Percentiles rank a stretch among this genome's conserved stretches.
Conservation (phyloP, 92 coral and sea anemone species). For the Ricordea florida region DNA sequence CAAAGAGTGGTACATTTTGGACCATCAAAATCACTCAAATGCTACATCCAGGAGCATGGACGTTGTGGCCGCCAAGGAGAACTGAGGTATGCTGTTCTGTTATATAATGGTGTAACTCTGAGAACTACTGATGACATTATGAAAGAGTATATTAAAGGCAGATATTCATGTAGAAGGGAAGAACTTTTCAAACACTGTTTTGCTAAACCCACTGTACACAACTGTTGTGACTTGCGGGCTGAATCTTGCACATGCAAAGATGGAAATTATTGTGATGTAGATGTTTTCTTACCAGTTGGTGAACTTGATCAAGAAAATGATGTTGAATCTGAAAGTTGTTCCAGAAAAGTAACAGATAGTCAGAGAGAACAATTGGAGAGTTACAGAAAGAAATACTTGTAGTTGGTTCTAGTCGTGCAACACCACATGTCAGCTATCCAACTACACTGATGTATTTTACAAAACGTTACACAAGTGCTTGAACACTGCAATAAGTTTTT, state of each 20-base stretch:
- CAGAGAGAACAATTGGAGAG: too few relatives aligned
- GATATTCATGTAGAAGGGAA: too few relatives aligned
- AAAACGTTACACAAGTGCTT: too few relatives aligned
- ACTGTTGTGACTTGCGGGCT: slow-evolving; percentile 29
- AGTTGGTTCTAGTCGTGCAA: too few relatives aligned
- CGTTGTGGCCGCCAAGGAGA: slow-evolving; percentile 42
- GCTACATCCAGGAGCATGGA: slow-evolving; percentile 46
- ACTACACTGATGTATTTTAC: too few relatives aligned
- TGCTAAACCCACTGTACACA: slow-evolving; percentile 27
- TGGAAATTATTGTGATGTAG: slow-evolving; percentile 55
- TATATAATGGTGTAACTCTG: slow-evolving; percentile 32
- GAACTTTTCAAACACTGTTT: too few relatives aligned
- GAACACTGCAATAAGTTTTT: slow-evolving; percentile 22
- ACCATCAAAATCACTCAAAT: slow-evolving; percentile 53
- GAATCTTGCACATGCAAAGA: slow-evolving; percentile 10
- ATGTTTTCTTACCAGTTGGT: slow-evolving; percentile 37
- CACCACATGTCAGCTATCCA: too few relatives aligned
- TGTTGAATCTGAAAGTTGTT: too few relatives aligned
- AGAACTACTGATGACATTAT: slow-evolving; percentile 33
- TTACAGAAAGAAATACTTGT: too few relatives aligned
- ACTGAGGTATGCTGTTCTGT: slow-evolving; percentile 27
- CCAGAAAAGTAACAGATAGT: too few relatives aligned
- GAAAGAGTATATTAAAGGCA: slow-evolving; percentile 52
- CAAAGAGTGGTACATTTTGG: slow-evolving; percentile 52
- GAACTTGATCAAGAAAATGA: too few relatives aligned